Base-by-base conservation (phyloP, 2,113 vertebrate genomes). In the Upupa epops region DNA sequence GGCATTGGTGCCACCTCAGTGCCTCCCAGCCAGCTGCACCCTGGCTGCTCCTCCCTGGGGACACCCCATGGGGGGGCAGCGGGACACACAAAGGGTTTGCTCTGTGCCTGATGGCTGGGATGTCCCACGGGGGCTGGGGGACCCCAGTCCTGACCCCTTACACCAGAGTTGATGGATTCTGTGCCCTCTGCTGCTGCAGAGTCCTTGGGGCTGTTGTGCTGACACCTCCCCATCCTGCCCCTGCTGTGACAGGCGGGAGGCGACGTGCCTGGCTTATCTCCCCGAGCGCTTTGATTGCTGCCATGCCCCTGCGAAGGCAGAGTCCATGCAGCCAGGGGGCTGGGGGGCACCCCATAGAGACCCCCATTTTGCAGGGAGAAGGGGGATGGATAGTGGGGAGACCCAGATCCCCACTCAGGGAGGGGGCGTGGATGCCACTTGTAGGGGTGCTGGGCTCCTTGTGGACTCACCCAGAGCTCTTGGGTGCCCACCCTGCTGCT, bases 401-500 rank as follows among this genome's bases (percentile, higher is more conserved):
- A 51, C 29, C 4, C 17, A 19, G 24, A 37, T 66, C 36, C 70
- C 52, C 24, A n/a, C n/a, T n/a, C 1, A 1, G 36, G 36, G 16
- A 40, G 21, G 0, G 1, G 37, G 37, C 29, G 37, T 25, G 40
- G 29, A 9, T 8, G 55, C 69, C 59, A 60, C 48, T 25, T 17
- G 28, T 12, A 75, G 46, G 1, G 22, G 13, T 7, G 29, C 63
- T 54, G 83, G 52, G 51, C 32, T 46, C 34, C 36, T 9, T 8
- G 11, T 37, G 32, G 34, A 24, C 11, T 46, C n/a, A 13, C 25
- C 13, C 18, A 21, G 22, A 3, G 3, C 6, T 42, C 13, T 5
- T 6, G 6, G 13, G 16, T 66, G 26, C 25, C n/a, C 1, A 0
- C n/a, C 13, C 36, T 56, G 5, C 18, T 4, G 3, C 14, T 1